These are phyloP conservation scores for Xenopus laevis DNA, from an alignment of 2,113 vertebrate genomes.

Conservation along the genomic window DNA sequence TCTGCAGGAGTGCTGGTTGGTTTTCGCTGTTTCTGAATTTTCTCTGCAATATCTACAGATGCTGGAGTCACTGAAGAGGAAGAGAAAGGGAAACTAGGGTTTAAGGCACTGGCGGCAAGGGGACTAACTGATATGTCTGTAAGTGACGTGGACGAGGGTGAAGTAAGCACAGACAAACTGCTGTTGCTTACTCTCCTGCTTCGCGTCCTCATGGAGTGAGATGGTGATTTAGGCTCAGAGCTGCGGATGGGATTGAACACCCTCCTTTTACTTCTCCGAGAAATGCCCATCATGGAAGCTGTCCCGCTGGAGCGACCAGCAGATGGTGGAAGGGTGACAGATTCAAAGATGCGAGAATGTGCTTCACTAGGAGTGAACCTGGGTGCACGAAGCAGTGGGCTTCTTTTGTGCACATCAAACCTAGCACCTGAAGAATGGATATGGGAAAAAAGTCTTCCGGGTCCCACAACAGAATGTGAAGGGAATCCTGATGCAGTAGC, in stretches of 20 bases:
- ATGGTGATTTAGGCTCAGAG: constrained; percentile 83
- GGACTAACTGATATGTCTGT: constrained; percentile 81
- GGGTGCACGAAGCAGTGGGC: constrained; percentile 84
- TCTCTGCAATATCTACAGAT: constrained; percentile 67
- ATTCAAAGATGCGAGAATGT: constrained; percentile 95
- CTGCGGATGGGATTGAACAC: constrained; percentile 70
- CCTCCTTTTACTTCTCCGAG: constrained; percentile 72
- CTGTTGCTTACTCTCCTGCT: constrained; percentile 83
- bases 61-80: constrained; percentile 65
- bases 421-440: constrained; percentile 80
- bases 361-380: constrained; percentile 94
- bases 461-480: constrained; percentile 59
- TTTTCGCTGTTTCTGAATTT: constrained; percentile 63
- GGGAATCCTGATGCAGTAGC: constrained; percentile 66
- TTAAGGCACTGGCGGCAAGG: constrained; percentile 96
- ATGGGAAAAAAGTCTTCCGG: constrained; percentile 80
- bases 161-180: constrained; percentile 68
- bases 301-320: constrained; percentile 70
- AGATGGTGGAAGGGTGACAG: constrained; percentile 80
- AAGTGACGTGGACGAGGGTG: constrained; percentile 74
- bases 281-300: constrained; percentile 62
- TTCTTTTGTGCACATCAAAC: constrained; percentile 82
- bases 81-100: constrained; percentile 73
- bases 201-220: constrained; percentile 94
- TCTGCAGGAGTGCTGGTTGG: constrained; percentile 61